Conservation (phyloP, 2,888 invertebrate species). For the Dione juno region DNA sequence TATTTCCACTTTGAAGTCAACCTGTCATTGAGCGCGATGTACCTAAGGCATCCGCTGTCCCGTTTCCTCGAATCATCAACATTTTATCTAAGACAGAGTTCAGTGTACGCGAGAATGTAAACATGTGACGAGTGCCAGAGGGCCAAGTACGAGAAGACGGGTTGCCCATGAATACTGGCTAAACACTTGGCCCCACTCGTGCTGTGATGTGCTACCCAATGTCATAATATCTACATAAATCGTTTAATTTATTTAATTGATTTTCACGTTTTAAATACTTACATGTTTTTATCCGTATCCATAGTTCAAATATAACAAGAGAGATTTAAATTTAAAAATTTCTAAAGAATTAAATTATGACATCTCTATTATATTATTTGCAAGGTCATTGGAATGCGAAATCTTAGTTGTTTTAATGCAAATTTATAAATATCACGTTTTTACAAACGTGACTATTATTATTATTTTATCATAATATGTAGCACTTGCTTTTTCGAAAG, state of each 20-base stretch:
- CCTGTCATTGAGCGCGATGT: conserved; percentile 25
- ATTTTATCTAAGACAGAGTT: conserved; percentile 67
- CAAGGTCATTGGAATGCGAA: conserved; percentile 2
- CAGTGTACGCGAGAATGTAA: conserved; percentile 68
- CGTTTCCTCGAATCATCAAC: conserved; percentile 70
- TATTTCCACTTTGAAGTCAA: conserved; percentile 4
- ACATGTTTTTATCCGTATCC: background rate
- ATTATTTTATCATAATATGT: conserved; percentile 2
- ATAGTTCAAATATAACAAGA: background rate
- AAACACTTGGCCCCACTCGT: conserved; percentile 41
- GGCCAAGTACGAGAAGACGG: conserved; percentile 39
- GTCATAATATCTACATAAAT: background rate
- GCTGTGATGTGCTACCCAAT: conserved; percentile 28
- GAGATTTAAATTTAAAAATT: background rate
- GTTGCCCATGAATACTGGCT: conserved; percentile 43
- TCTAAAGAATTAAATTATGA: background rate
- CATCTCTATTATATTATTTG: background rate
- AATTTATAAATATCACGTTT: conserved; percentile 13
- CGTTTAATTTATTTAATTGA: too few relatives aligned
- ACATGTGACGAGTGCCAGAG: conserved; percentile 53
- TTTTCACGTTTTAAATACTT: background rate
- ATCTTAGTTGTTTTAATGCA: conserved; percentile 12
- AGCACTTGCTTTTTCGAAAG: background rate
- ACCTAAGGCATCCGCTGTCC: conserved; percentile 55
- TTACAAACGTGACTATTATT: background rate